These are phyloP conservation scores for Orgyia antiqua DNA, from an alignment of 2,888 invertebrate species.

Conservation along the genomic window DNA sequence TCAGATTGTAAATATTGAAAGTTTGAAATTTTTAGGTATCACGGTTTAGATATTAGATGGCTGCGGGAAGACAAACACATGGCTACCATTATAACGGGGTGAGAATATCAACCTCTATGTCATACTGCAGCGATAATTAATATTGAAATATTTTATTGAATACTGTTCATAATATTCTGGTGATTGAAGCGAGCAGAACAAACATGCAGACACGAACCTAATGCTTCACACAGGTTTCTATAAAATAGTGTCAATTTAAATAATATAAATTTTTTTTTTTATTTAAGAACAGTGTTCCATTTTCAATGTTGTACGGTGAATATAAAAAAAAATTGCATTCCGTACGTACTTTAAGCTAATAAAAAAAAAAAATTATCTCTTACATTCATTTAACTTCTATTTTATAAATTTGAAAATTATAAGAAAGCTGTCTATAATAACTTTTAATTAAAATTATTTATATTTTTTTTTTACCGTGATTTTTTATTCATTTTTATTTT, in stretches of 20 bases:
- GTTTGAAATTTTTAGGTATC: constrained; percentile 13
- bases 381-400: no score
- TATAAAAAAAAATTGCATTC: constrained; percentile 7
- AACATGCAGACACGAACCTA: constrained; percentile 2
- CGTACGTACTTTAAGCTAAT: no score
- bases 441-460: no score
- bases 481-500: not conserved
- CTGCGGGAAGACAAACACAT: constrained; percentile 7
- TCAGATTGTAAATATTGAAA: constrained; percentile 12
- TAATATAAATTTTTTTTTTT: no score
- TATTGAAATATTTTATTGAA: no score
- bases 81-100: constrained; percentile 9
- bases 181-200: constrained; percentile 3
- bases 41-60: constrained; percentile 13
- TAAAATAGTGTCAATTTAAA: constrained; percentile 5
- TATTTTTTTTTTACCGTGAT: not conserved
- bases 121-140: constrained; percentile 5
- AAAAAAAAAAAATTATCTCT: no score
- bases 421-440: no score
- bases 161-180: constrained; percentile 2
- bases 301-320: constrained; percentile 7
- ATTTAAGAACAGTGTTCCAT: constrained; percentile 6
- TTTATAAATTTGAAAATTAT: no score
- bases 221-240: constrained; percentile 5
- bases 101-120: constrained; percentile 6